A percentile compares a stretch with the other conserved stretches of the same genome.
These are phyloP conservation scores for Sebastes paucispinis DNA, from an alignment of 2,797 vertebrate genomes.

Conservation along the genomic window DNA sequence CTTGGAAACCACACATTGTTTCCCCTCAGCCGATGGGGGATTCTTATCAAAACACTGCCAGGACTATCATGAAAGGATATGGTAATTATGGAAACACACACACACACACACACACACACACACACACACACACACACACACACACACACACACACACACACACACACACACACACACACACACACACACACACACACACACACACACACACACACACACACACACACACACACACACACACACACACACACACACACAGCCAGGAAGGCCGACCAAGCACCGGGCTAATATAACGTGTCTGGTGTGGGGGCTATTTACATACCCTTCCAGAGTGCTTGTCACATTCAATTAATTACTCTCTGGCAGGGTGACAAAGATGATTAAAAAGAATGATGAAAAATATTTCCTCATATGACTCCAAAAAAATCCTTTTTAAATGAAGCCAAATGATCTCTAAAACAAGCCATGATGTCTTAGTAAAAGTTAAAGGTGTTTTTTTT, in stretches of 20 bases:
- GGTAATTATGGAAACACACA: constrained; percentile 69
- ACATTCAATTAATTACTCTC: constrained; percentile 79
- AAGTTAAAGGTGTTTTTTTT: constrained; percentile 29
- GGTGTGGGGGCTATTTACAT: constrained; percentile 76
- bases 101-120: too few relatives aligned
- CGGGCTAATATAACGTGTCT: constrained; percentile 68
- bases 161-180: constrained; percentile 7
- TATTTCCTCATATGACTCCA: constrained; percentile 43
- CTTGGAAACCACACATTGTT: constrained; percentile 64
- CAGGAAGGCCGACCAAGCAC: constrained; percentile 50
- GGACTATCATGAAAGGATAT: constrained; percentile 77
- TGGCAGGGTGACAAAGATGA: constrained; percentile 76
- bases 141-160: neutral
- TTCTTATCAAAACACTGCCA: constrained; percentile 74
- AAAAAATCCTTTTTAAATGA: constrained; percentile 47
- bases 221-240: constrained; percentile 32
- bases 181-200: too few relatives aligned
- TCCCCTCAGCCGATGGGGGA: constrained; percentile 57
- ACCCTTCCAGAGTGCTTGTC: constrained; percentile 74
- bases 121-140: too few relatives aligned
- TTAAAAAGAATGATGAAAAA: constrained; percentile 67
- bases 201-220: too few relatives aligned
- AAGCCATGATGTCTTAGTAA: constrained; percentile 2
- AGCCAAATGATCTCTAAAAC: constrained; percentile 47
- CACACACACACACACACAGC: constrained; percentile 28